These are phyloP conservation scores for Oreotragus oreotragus DNA, from an alignment of 2,113 vertebrate genomes.

Conservation along the genomic window DNA sequence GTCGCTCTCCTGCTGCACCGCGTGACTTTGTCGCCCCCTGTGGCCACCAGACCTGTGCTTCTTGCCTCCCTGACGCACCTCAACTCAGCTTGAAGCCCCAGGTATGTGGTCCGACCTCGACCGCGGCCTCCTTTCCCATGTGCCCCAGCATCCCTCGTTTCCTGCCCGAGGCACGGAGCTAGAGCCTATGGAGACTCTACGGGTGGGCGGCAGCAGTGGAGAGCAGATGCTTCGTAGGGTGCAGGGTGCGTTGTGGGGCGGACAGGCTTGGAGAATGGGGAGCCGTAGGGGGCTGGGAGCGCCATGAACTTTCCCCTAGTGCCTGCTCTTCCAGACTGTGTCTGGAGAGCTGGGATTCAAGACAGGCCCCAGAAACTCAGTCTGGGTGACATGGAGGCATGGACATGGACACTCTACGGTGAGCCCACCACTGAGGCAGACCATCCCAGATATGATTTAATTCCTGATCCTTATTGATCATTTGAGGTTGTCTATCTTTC, in stretches of 20 bases:
- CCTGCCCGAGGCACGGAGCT: background rate
- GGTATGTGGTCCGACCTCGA: background rate
- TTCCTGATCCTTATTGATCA: background rate
- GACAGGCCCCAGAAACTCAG: background rate
- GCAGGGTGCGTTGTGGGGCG: accelerated
- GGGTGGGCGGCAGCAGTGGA: background rate
- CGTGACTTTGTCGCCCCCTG: constrained; percentile 33
- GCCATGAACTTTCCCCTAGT: background rate
- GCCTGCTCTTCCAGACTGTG: background rate
- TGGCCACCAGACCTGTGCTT: background rate
- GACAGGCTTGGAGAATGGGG: background rate
- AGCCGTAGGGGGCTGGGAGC: background rate
- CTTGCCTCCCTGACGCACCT: background rate
- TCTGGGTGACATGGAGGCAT: background rate
- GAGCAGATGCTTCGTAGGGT: background rate
- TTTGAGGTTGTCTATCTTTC: background rate
- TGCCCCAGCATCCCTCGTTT: background rate
- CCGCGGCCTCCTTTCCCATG: background rate
- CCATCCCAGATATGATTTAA: background rate
- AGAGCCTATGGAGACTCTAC: background rate
- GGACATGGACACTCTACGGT: background rate
- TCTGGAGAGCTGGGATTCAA: background rate
- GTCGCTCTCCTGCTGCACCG: background rate
- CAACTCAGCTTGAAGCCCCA: background rate
- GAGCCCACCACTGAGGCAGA: background rate